Base-by-base conservation (phyloP, 2,888 invertebrate species). In the Crossocerus cetratus region DNA sequence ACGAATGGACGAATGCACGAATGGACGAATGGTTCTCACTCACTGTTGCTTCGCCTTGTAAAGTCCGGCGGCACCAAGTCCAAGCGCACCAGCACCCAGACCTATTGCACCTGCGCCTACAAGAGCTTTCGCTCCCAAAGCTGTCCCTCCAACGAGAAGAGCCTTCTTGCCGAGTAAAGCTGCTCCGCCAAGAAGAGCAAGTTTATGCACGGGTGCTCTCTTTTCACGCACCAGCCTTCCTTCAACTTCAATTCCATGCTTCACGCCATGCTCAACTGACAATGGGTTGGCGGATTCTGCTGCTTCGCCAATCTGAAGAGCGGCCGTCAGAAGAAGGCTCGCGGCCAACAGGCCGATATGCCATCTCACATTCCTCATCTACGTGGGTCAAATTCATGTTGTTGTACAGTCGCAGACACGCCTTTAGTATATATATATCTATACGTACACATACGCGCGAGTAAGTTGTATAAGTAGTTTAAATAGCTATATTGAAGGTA, bases 161-260 rank as follows among this genome's bases (percentile, higher is more conserved):
- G 81, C 82, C n/a, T 83, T 83, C 23, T 83, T 82, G 8, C 74
- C 84, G 0, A 85, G 13, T 3, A 85, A 23, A 13, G 80, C 77
- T 14, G 77, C 76, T 21, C 81, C 84, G 0, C 83, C 80, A 18
- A 87, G 23, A 5, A 85, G 68, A 3, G 83, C 83, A 14, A 83
- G 77, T 60, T 84, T 84, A 8, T 67, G 63, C 3, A 84, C 55
- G 0, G 86, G 70, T 22, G 76, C 69, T 32, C 88, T 80, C 60
- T 87, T 87, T 0, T 76, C 42, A 3, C 86, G 82, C 1, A 65
- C 53, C 0, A 62, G 23, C 1, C 32, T 20, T 13, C 23, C 54
- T 32, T 18, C 32, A 32, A 32, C 2, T 32, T 3, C 32, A 5
- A 32, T 8, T 11, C 32, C 8, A 32, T 32, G 5, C 32, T 32